A percentile compares a stretch with the other conserved stretches of the same genome.
phyloP scores from a whole-genome alignment of 2,797 vertebrate genomes.

The Falco cherrug region DNA sequence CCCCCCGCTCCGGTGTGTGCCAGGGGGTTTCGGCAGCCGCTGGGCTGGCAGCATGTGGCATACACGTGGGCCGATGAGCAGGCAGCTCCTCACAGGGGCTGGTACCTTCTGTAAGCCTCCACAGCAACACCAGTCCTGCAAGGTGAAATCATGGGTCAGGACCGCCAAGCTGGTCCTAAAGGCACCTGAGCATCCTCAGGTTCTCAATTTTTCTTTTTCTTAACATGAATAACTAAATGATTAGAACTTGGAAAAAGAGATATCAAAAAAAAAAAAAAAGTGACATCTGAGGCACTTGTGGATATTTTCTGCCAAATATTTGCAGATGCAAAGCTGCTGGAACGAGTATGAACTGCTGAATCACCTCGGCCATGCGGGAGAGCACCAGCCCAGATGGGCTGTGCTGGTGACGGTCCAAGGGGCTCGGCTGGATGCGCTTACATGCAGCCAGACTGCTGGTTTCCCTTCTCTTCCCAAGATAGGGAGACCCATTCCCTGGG shows the following conservation, averaged over 20 bases:
- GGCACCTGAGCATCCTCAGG: background rate
- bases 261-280: background rate
- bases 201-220: too few species aligned
- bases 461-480: background rate
- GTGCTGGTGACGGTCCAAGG: fast-evolving
- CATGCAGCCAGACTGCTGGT: background rate
- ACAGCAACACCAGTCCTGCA: fast-evolving
- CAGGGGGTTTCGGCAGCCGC: background rate
- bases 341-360: background rate
- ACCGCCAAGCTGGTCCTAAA: too few species aligned
- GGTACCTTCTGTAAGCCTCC: background rate
- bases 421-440: background rate
- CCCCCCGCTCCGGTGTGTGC: background rate
- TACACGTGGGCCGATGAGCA: background rate
- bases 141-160: background rate
- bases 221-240: fast-evolving
- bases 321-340: background rate
- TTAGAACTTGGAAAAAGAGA: background rate
- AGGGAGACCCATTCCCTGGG: background rate
- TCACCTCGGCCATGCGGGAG: too few species aligned
- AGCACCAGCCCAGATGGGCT: background rate
- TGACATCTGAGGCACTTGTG: background rate
- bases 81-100: background rate
- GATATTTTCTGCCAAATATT: background rate
- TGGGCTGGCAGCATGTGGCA: background rate